Conservation (phyloP, 2,888 invertebrate species). For the Chalcis sispes region DNA sequence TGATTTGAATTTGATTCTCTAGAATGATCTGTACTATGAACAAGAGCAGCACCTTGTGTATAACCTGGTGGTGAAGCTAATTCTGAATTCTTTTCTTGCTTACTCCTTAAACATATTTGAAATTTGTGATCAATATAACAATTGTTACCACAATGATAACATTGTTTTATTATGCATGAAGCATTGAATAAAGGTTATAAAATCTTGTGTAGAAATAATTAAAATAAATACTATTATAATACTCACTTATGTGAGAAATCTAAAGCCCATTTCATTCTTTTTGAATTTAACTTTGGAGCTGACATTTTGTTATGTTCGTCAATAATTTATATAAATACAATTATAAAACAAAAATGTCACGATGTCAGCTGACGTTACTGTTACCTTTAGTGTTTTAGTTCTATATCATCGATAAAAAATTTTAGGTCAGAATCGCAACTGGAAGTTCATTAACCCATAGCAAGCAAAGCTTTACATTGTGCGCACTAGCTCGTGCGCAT, state of each 20-base stretch:
- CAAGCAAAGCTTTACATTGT: no score
- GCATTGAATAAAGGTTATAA: slow-evolving; percentile 16
- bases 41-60: slow-evolving; percentile 84
- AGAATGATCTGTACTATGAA: slow-evolving; percentile 84
- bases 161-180: no score
- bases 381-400: no score
- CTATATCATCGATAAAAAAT: no score
- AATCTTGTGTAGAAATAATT: neutral
- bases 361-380: slow-evolving; percentile 29
- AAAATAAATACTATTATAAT: slow-evolving; percentile 22
- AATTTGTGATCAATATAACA: no score
- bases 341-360: slow-evolving; percentile 29
- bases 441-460: no score
- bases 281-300: slow-evolving; percentile 55
- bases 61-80: slow-evolving; percentile 91
- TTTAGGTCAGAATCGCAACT: no score
- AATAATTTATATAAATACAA: slow-evolving; percentile 19
- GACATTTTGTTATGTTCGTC: slow-evolving; percentile 33
- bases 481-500: no score
- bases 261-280: slow-evolving; percentile 71
- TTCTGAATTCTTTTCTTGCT: slow-evolving; percentile 77
- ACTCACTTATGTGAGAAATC: slow-evolving; percentile 73
- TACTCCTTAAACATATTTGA: slow-evolving; percentile 65
- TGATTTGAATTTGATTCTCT: slow-evolving; percentile 90
- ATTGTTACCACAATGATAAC: no score